These are phyloP conservation scores for Pterophyllum scalare DNA, from an alignment of 2,113 vertebrate species.

Conservation along the genomic window DNA sequence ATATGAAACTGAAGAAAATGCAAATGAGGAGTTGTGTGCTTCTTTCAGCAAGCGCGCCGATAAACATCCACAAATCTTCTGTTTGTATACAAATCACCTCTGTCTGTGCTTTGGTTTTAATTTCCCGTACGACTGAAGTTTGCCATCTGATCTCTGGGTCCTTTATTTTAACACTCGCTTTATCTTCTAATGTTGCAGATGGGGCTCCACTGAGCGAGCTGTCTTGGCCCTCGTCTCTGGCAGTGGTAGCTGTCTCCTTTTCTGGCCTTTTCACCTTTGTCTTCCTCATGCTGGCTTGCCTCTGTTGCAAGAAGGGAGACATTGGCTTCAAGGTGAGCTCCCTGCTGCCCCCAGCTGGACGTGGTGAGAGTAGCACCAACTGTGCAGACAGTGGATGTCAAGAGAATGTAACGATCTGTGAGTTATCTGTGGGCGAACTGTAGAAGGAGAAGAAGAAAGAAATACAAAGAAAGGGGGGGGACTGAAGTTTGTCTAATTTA, in stretches of 20 bases:
- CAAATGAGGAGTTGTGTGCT: constrained; percentile 13
- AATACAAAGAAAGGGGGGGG: fast-evolving
- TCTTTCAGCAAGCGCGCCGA: constrained; percentile 36
- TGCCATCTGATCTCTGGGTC: constrained; percentile 17
- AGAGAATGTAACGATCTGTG: neutral
- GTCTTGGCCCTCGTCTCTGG: constrained; percentile 95
- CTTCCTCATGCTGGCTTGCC: constrained; percentile 98
- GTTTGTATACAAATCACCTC: constrained; percentile 23
- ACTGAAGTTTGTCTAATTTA: neutral
- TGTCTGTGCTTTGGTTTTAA: constrained; percentile 36
- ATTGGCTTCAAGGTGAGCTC: constrained; percentile 96
- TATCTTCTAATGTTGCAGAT: constrained; percentile 79
- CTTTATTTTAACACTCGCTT: constrained; percentile 16
- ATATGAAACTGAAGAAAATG: constrained; percentile 21
- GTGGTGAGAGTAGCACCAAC: neutral
- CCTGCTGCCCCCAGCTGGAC: constrained; percentile 50
- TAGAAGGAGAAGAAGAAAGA: neutral
- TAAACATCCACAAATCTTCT: constrained; percentile 20
- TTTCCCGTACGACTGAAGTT: constrained; percentile 46
- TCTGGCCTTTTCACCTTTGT: constrained; percentile 94
- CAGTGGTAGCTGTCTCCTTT: constrained; percentile 92
- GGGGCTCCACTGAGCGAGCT: constrained; percentile 92
- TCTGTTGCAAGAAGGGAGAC: constrained; percentile 98
- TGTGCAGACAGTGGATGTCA: neutral
- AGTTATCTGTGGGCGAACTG: neutral